Percentiles rank a stretch among this genome's conserved stretches.
phyloP scores from a whole-genome alignment of 2,888 invertebrate genomes.

The Lampropteryx suffumata region DNA sequence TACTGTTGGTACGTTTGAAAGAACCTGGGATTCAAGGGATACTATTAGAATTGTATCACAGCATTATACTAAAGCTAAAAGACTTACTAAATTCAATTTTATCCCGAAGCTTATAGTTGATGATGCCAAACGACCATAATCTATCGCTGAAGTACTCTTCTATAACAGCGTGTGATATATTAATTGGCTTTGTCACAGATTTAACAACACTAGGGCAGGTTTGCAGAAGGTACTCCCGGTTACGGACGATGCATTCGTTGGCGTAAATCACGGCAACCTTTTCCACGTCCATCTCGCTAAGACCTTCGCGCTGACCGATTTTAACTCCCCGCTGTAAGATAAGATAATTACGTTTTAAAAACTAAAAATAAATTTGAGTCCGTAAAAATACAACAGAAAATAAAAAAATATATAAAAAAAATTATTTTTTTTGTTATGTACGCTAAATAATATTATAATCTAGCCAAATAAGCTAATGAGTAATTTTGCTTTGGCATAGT shows the following conservation, averaged over 20 bases:
- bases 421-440: too few species aligned
- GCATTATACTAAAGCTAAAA: too few species aligned
- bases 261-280: conserved; percentile 62
- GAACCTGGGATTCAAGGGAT: too few species aligned
- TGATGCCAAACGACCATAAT: conserved; percentile 63
- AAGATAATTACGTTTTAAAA: too few species aligned
- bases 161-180: conserved; percentile 45
- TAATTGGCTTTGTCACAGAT: conserved; percentile 2
- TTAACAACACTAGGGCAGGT: conserved; percentile 68
- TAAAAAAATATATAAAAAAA: too few species aligned
- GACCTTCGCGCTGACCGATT: conserved; percentile 67
- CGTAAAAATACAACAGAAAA: too few species aligned
- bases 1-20: too few species aligned
- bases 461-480: too few species aligned
- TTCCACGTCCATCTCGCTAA: conserved; percentile 64
- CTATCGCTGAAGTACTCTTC: conserved; percentile 57
- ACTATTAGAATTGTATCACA: too few species aligned
- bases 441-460: too few species aligned
- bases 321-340: conserved; percentile 46
- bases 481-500: too few species aligned
- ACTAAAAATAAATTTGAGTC: too few species aligned
- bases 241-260: conserved; percentile 61
- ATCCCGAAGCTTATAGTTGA: conserved; percentile 59
- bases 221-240: conserved; percentile 60
- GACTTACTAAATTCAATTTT: conserved; percentile 66